Evolutionary conservation across 2,797 vertebrate species (phyloP), one percentile per base, ranked within the genome.

Genomic region (Lacerta bilineata): DNA sequence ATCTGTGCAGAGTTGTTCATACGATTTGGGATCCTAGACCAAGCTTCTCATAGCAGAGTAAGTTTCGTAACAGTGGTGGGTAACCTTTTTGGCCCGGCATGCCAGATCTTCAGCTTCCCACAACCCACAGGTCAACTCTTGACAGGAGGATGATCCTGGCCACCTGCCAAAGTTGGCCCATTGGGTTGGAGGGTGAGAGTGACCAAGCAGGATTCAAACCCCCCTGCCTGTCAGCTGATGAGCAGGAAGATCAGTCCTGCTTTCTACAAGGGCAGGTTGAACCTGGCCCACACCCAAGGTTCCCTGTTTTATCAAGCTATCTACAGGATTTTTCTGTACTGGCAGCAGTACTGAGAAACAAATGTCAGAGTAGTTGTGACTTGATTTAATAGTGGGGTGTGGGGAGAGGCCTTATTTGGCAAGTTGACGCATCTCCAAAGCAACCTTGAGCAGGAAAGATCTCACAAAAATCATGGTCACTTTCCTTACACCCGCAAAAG

Each of bases 361-460:
- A 76, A 6, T 1, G 55, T 79, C 55, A 69, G 61, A 7, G 17
- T 83, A 90, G 61, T 86, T 20, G 59, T 64, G 46, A 92, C 43
- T 0, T 83, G 33, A 68, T 20, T 71, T 55, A 71, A 79, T 29
- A 9, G 39, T 13, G 43, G 76, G 55, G 13, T 55, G 50, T 55
- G 61, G 76, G 89, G 74, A 1, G 6, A 15, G 29, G 83, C 20
- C 5, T 74, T 82, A n/a, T 43, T 29, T 83, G 23, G 87, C 85
- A 10, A 41, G 66, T 68, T 90, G 36, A 72, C 90, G 87, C 76
- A 91, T 74, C 39, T 80, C 83, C 0, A 0, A 72, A 78, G 84
- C 43, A 50, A 84, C 50, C 89, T 80, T 76, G 33, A 79, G 61
- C 36, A 75, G 88, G 71, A 82, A 89, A 7, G 20, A 2, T 71